phyloP scores from a whole-genome alignment of 2,888 invertebrate species.

The Hypomecis atomaria region DNA sequence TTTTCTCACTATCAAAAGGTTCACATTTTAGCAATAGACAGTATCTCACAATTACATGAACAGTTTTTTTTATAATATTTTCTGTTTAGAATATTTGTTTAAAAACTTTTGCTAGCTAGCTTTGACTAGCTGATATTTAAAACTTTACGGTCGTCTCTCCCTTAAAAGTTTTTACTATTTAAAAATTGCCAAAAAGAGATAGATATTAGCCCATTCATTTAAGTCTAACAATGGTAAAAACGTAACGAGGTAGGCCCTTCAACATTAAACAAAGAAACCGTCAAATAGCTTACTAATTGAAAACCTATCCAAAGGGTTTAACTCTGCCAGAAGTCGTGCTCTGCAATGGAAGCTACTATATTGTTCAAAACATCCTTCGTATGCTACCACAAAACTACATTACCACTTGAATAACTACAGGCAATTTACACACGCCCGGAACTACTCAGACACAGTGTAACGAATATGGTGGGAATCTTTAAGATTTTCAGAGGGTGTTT shows the following conservation, averaged over 20 bases:
- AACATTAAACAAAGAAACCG: not conserved
- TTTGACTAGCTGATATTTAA: too few species aligned
- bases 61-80: too few species aligned
- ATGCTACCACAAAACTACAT: constrained; percentile 34
- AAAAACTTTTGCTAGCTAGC: too few species aligned
- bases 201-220: too few species aligned
- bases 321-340: constrained; percentile 8
- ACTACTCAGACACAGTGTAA: constrained; percentile 22
- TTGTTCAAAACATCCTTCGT: constrained; percentile 31
- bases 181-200: too few species aligned
- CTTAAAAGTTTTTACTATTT: too few species aligned
- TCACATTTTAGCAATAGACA: too few species aligned
- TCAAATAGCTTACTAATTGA: constrained; percentile 5
- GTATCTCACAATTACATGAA: too few species aligned
- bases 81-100: too few species aligned
- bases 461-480: not conserved
- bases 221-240: too few species aligned
- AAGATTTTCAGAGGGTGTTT: not conserved
- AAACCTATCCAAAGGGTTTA: constrained; percentile 3
- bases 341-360: constrained; percentile 23
- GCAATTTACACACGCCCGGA: constrained; percentile 33
- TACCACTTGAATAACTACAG: constrained; percentile 36
- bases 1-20: too few species aligned
- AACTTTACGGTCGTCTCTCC: too few species aligned
- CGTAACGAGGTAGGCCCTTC: not conserved